Evolutionary conservation across 2,888 invertebrate species (phyloP).

Genomic region (Stramonita haemastoma): DNA sequence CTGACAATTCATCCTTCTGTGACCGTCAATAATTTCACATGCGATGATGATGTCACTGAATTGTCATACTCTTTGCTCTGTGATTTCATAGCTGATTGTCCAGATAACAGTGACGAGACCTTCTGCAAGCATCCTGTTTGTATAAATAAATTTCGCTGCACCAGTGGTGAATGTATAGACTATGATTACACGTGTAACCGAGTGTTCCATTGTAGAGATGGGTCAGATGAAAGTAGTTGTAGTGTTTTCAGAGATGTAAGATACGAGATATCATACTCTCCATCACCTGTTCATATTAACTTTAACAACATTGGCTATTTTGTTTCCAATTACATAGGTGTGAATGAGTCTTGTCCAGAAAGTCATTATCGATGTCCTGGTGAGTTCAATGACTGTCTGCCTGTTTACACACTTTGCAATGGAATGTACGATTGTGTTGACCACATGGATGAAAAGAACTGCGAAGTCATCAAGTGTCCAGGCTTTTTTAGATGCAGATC

Average conservation of each 20-base stretch:
- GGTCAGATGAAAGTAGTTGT: background rate
- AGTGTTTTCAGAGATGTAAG: no score
- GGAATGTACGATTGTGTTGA: conserved; percentile 8
- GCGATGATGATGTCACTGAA: background rate
- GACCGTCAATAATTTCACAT: background rate
- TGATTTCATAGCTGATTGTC: conserved; percentile 18
- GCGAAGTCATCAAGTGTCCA: background rate
- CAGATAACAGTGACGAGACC: conserved; percentile 18
- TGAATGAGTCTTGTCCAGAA: background rate
- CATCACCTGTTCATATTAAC: background rate
- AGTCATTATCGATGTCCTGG: conserved; percentile 13
- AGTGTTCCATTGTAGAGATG: background rate
- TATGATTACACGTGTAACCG: background rate
- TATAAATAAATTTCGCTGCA: background rate
- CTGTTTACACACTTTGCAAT: conserved; percentile 23
- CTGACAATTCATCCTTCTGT: background rate
- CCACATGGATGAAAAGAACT: background rate
- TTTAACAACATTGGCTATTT: background rate
- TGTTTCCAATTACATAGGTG: background rate
- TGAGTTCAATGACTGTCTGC: background rate
- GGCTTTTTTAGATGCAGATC: background rate
- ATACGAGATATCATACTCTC: background rate
- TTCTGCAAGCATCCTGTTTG: conserved; percentile 9
- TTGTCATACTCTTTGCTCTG: background rate
- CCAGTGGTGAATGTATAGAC: conserved; percentile 11